These are phyloP conservation scores for Actinia tenebrosa DNA, from an alignment of 64 coral and sea anemone species.

Conservation along the genomic window DNA sequence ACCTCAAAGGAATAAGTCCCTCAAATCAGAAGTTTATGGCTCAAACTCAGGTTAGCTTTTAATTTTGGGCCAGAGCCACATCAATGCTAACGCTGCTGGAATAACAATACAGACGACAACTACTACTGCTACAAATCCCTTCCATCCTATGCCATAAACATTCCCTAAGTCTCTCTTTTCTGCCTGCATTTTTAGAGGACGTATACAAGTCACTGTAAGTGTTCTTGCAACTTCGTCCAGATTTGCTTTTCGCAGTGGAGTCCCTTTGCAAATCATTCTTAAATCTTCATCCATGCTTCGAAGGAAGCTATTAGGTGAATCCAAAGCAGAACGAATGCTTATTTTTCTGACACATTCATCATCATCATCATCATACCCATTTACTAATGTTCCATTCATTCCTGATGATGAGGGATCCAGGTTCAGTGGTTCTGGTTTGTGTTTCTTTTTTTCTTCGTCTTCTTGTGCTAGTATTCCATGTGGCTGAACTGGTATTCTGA, in stretches of 20 bases:
- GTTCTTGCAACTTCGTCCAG: constrained; percentile 85
- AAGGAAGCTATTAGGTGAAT: constrained; percentile 88
- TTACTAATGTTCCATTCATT: constrained; percentile 22
- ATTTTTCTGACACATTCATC: constrained; percentile 73
- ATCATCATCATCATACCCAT: constrained; percentile 14
- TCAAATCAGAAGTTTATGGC: not conserved
- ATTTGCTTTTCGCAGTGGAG: constrained; percentile 66
- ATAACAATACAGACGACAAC: constrained; percentile 56
- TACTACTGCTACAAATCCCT: constrained; percentile 53
- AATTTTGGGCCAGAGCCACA: constrained; percentile 13
- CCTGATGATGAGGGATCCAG: constrained; percentile 38
- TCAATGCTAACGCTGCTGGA: constrained; percentile 46
- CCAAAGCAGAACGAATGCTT: constrained; percentile 78
- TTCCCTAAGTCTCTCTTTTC: constrained; percentile 73
- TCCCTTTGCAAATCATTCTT: constrained; percentile 78
- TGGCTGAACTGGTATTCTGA: constrained; percentile 82
- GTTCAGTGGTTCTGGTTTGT: constrained; percentile 58
- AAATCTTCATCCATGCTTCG: constrained; percentile 86
- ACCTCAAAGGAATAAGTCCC: no score
- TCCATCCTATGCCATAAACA: constrained; percentile 83
- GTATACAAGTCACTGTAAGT: constrained; percentile 88
- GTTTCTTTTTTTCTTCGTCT: constrained; percentile 37
- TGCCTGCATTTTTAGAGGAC: constrained; percentile 58
- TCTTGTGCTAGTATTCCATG: constrained; percentile 68
- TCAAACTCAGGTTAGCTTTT: constrained; percentile 24